These are phyloP conservation scores for Falco cherrug DNA, from an alignment of 2,797 vertebrate species.

Conservation along the genomic window DNA sequence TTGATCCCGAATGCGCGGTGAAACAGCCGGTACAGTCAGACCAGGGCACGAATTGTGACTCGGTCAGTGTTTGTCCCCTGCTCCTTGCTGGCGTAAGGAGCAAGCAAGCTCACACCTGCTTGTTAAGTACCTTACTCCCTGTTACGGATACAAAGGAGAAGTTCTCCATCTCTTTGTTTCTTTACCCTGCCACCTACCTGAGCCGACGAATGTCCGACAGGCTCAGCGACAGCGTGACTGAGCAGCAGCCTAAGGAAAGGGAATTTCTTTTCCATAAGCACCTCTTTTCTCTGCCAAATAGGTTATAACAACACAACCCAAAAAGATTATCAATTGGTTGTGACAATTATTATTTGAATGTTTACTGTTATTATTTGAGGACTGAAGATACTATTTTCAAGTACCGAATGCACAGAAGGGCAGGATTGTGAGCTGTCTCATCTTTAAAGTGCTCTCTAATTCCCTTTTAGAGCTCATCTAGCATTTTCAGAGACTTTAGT, in stretches of 20 bases:
- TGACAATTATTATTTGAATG: neutral
- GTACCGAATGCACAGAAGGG: neutral
- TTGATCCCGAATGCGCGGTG: fast-evolving
- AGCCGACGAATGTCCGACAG: fast-evolving
- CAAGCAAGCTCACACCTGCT: neutral
- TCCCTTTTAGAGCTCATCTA: neutral
- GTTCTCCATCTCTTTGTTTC: neutral
- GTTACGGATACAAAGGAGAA: neutral
- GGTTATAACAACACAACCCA: neutral
- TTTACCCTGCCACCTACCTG: neutral
- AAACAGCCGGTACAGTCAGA: neutral
- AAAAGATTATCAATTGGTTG: neutral
- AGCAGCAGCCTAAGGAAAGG: neutral
- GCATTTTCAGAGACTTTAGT: neutral
- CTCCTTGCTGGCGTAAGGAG: neutral
- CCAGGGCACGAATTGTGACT: neutral
- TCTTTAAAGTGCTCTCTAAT: neutral
- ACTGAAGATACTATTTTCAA: neutral
- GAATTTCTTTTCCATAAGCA: neutral
- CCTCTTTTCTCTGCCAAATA: neutral
- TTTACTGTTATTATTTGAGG: neutral
- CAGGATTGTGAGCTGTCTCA: neutral
- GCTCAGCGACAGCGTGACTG: neutral
- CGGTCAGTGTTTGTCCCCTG: neutral
- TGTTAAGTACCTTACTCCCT: neutral